Evolutionary conservation across 2,888 invertebrate genomes (phyloP), one percentile per base, ranked within the genome.

Genomic region (Tethea ocularis): DNA sequence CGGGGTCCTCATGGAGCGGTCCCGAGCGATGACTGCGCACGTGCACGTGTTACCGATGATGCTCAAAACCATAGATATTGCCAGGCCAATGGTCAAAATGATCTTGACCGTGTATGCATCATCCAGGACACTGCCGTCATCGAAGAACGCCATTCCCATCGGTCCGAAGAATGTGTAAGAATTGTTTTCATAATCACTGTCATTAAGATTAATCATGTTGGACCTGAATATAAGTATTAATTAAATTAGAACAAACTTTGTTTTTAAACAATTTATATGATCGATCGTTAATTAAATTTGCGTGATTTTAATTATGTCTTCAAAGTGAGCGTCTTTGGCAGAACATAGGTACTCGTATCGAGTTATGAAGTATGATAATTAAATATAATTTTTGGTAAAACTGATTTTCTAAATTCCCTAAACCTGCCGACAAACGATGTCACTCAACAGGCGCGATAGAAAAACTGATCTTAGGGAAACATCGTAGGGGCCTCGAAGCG

Each of bases 1-100:
- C 0, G 96, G 95, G 0, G 97, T 97, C 77, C 96, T 95, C 97
- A 97, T 97, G 59, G 95, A 95, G 56, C 94, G 94, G 77, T 97
- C 96, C 41, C 94, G 93, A 2, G 94, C 93, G 36, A 97, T 96
- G 5, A 97, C 97, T 2, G 96, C 93, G 80, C 97, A 96, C 0
- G 97, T 97, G 71, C 95, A 95, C 15, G 96, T 86, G 75, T 97
- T 97, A 0, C 97, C 97, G 1, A 96, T 80, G 0, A 97, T 85
- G 20, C 97, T 96, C 6, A 95, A 91, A 13, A 96, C 77, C 86
- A 97, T 95, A 46, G 95, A 95, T 1, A 95, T 61, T 1, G 89
- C 87, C 80, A 97, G 95, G 7, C 95, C 82, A 0, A 95, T 75
- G 26, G 95, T 89, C 20, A 91, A 59, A 11, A 81, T 60, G 7